A percentile compares a stretch with the other conserved stretches of the same genome.
These are phyloP conservation scores for Crossaster papposus DNA, from an alignment of 53 echinoderm and acorn worm species.

Conservation along the genomic window DNA sequence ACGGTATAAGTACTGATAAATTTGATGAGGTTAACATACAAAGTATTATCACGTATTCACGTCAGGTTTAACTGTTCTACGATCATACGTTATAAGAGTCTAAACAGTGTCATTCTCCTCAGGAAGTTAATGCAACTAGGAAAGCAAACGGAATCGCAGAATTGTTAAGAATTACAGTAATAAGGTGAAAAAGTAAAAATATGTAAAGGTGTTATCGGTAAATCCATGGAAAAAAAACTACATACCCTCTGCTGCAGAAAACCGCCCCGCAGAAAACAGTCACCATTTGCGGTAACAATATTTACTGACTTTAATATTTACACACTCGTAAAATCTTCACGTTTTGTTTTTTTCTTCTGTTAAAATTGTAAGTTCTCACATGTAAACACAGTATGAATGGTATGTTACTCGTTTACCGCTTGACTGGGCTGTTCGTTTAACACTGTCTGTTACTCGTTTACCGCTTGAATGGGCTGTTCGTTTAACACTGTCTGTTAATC, in stretches of 20 bases:
- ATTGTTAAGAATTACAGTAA: conserved; percentile 46
- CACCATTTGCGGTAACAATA: conserved; percentile 8
- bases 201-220: conserved; percentile 58
- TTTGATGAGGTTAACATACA: neutral
- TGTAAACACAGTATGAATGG: conserved; percentile 55
- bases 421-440: conserved; percentile 26
- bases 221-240: conserved; percentile 57
- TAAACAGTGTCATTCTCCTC: neutral
- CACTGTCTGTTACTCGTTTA: conserved; percentile 21
- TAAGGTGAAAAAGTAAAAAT: conserved; percentile 66
- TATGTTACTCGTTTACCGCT: conserved; percentile 11
- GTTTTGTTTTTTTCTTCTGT: neutral
- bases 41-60: neutral
- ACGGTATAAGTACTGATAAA: neutral
- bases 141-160: conserved; percentile 46
- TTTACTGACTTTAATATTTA: conserved; percentile 41
- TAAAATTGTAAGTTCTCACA: conserved; percentile 30
- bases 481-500: conserved; percentile 34
- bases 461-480: no score
- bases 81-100: neutral
- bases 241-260: conserved; percentile 42
- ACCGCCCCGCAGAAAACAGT: conserved; percentile 31
- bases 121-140: neutral
- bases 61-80: neutral
- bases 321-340: conserved; percentile 38